These are phyloP conservation scores for Melitaea athalia DNA, from an alignment of 2,888 invertebrate species.

Conservation along the genomic window DNA sequence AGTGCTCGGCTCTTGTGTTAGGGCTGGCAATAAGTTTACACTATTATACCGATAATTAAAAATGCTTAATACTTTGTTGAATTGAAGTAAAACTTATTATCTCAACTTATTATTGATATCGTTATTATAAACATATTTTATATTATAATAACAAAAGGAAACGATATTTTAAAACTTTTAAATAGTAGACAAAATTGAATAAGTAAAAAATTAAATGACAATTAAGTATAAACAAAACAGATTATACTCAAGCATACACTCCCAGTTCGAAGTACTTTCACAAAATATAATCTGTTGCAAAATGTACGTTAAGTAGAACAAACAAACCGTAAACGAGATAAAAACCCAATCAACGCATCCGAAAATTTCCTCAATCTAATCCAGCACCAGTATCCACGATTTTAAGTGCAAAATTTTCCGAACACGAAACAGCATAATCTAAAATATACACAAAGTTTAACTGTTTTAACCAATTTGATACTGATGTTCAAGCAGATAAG, in stretches of 20 bases:
- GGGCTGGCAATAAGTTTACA: conserved; percentile 25
- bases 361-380: conserved; percentile 41
- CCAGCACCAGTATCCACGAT: conserved; percentile 52
- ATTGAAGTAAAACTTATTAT: too few relatives aligned
- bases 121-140: too few relatives aligned
- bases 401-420: conserved; percentile 19
- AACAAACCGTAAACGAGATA: conserved; percentile 49
- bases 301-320: conserved; percentile 28
- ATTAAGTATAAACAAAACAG: neutral
- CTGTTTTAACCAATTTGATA: neutral
- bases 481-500: neutral
- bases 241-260: neutral
- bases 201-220: neutral
- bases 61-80: too few relatives aligned
- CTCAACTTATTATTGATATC: too few relatives aligned
- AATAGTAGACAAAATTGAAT: too few relatives aligned
- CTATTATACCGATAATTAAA: neutral
- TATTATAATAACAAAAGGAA: too few relatives aligned
- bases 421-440: conserved; percentile 9
- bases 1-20: conserved; percentile 45
- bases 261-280: neutral
- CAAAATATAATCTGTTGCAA: neutral
- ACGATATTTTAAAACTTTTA: too few relatives aligned
- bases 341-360: conserved; percentile 58
- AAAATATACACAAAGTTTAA: neutral